These are phyloP conservation scores for Aegotheles bennettii DNA, from an alignment of 2,113 vertebrate species.

Conservation along the genomic window DNA sequence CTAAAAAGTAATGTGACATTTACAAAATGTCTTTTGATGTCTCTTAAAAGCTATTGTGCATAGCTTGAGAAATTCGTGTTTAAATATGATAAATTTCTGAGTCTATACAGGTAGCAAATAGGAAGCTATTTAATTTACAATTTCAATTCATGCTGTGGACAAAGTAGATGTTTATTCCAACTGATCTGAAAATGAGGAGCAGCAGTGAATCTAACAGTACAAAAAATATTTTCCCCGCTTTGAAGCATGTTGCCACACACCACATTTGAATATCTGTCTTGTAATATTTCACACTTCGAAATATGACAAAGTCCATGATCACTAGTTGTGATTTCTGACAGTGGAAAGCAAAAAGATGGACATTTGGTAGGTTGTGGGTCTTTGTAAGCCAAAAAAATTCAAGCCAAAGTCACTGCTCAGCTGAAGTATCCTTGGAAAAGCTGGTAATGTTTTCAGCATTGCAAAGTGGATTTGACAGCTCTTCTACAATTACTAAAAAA, in stretches of 20 bases:
- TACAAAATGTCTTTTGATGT: neutral
- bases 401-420: neutral
- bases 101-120: neutral
- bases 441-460: neutral
- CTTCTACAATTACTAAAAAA: neutral
- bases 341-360: neutral
- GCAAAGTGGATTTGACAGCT: neutral
- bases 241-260: neutral
- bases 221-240: neutral
- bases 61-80: neutral
- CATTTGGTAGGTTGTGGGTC: neutral
- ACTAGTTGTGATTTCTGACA: neutral
- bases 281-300: neutral
- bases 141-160: neutral
- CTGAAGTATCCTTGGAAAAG: slow-evolving; percentile 11
- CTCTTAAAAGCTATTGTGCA: neutral
- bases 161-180: neutral
- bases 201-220: neutral
- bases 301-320: neutral
- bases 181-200: neutral
- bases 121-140: neutral
- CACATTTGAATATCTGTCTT: neutral
- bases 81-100: neutral
- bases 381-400: neutral
- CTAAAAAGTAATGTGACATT: neutral